Evolutionary conservation across 2,113 vertebrate genomes (phyloP).

Genomic region (Hippocampus barbouri): DNA sequence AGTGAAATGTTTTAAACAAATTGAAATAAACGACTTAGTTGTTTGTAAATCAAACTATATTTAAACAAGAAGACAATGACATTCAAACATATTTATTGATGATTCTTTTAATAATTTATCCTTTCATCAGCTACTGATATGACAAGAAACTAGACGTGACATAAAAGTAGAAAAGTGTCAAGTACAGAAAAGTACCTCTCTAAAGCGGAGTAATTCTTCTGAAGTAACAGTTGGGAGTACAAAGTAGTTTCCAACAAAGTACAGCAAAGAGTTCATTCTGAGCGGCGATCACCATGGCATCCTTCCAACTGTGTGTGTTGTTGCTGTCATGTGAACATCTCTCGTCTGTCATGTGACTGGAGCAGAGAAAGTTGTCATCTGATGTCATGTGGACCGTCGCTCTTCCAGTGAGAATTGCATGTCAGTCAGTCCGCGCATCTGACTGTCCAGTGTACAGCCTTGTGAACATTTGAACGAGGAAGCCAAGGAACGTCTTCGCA

Average conservation of each 20-base stretch:
- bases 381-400: background rate
- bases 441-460: background rate
- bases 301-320: background rate
- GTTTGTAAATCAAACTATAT: too few species aligned
- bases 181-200: background rate
- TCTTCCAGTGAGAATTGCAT: background rate
- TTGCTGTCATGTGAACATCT: background rate
- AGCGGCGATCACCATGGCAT: background rate
- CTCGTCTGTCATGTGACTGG: background rate
- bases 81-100: background rate
- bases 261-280: background rate
- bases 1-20: too few species aligned
- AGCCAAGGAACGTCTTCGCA: background rate
- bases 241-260: background rate
- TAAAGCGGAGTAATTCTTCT: background rate
- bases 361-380: background rate
- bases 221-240: background rate
- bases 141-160: background rate
- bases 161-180: background rate
- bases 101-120: background rate
- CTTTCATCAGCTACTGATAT: background rate
- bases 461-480: background rate
- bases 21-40: too few species aligned
- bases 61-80: background rate
- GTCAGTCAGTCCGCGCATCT: background rate